A percentile compares a stretch with the other conserved stretches of the same genome.
Conservation (phyloP, 2,113 vertebrate genomes). For the Clinocottus analis region DNA sequence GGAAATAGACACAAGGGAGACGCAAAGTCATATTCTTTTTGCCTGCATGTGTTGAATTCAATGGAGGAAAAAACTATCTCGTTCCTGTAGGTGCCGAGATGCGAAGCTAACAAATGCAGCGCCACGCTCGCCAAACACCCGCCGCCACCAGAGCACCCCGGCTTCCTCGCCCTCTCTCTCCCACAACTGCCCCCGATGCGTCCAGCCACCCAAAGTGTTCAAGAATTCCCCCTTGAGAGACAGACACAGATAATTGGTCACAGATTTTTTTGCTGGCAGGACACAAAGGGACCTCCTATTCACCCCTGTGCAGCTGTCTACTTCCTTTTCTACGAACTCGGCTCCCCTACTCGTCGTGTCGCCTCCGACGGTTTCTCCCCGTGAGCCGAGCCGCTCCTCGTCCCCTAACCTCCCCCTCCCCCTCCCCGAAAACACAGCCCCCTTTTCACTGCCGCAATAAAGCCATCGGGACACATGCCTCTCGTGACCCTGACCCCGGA, state of each 20-base stretch:
- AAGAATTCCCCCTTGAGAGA: slow-evolving; percentile 76
- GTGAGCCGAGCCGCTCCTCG: slow-evolving; percentile 32
- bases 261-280: slow-evolving; percentile 83
- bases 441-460: slow-evolving; percentile 73
- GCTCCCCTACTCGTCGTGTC: slow-evolving; percentile 43
- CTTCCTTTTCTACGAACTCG: slow-evolving; percentile 66
- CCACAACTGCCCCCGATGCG: slow-evolving; percentile 35
- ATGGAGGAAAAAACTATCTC: background rate
- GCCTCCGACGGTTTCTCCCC: slow-evolving; percentile 33
- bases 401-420: too few relatives aligned
- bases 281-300: slow-evolving; percentile 86
- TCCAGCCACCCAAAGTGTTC: slow-evolving; percentile 65
- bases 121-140: background rate
- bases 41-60: background rate
- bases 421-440: slow-evolving; percentile 70
- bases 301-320: slow-evolving; percentile 81
- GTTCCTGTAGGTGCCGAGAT: background rate
- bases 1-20: slow-evolving; percentile 57
- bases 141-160: background rate
- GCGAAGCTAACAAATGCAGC: slow-evolving; percentile 16
- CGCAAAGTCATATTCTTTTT: slow-evolving; percentile 37
- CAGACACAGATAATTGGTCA: slow-evolving; percentile 86
- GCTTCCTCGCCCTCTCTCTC: slow-evolving; percentile 33
- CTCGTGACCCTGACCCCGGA: slow-evolving; percentile 77
- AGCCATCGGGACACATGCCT: slow-evolving; percentile 71